Evolutionary conservation across 1,140 invertebrate species (phyloP), one percentile per base, ranked within the genome.

Genomic region (Onthophagus taurus): DNA sequence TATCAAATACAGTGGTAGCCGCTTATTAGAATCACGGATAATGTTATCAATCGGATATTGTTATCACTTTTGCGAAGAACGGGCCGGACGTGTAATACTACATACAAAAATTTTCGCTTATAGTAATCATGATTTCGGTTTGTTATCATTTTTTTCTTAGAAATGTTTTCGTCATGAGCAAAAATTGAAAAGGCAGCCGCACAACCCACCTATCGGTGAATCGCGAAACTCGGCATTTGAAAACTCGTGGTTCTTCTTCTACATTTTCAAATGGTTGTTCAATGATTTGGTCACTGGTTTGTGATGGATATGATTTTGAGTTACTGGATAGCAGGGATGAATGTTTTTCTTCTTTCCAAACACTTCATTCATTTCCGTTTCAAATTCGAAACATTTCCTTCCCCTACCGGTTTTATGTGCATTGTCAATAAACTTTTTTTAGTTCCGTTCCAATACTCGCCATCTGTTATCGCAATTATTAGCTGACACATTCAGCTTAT

Each of bases 371-470:
- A 50, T 50, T 42, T 48, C 49, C 18, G 43, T 21, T 2, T 35
- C 17, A 36, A 29, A 52, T 39, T 49, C 44, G 34, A 52, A 51
- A 19, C 9, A 18, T 31, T 36, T 45, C 46, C 42, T 36, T 6
- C 44, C 50, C 35, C 37, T 44, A 11, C 47, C 50, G 19, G 50
- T 52, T 38, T 43, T 47, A 20, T 31, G 45, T 31, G 45, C 23
- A 26, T 49, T 49, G 20, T 48, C 42, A n/a, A 48, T 31, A 44
- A 38, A 36, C 21, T 45, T 51, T 45, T 49, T 51, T 26, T 49
- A 49, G 30, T 36, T 33, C 17, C 39, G 8, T 35, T 48, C 39
- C 18, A 47, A n/a, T 6, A 47, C 45, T 18, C 39, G 9, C 45
- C 45, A 47, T 21, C 21, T 31, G 26, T 43, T 48, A 24, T 48